Conservation (phyloP, 1,140 invertebrate species). For the Philotrypesis tridentata region DNA sequence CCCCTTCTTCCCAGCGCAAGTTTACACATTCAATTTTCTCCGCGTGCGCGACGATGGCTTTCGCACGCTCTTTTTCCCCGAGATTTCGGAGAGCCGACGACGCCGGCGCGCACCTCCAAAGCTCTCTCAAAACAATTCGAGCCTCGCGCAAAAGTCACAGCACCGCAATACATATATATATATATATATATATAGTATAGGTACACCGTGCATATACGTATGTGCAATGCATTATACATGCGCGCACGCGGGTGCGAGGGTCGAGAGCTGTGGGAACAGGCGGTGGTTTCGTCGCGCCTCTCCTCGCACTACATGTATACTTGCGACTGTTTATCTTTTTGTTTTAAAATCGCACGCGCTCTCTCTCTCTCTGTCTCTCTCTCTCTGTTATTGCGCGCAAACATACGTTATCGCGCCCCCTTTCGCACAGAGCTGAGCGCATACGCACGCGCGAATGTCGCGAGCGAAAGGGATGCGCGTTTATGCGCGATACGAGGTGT, state of each 20-base stretch:
- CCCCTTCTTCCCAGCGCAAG: not conserved
- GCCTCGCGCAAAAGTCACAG: not conserved
- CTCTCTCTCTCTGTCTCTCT: no score
- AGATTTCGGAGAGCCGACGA: constrained; percentile 1
- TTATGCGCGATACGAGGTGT: no score
- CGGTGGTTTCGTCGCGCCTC: constrained; percentile 13
- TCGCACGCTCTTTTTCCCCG: not conserved
- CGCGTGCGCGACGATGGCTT: not conserved
- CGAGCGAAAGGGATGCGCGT: no score
- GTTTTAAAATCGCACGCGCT: constrained; percentile 41
- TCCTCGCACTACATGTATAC: no score
- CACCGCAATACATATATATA: not conserved
- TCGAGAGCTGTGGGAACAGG: constrained; percentile 53
- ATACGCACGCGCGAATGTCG: no score
- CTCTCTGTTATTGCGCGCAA: constrained; percentile 37
- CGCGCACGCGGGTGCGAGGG: no score
- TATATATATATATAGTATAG: not conserved
- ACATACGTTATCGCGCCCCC: not conserved
- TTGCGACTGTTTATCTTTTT: constrained; percentile 46
- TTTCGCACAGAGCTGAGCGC: no score
- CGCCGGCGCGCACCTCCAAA: no score
- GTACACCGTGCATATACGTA: constrained; percentile 7
- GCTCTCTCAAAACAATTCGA: constrained; percentile 62
- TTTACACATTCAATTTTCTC: constrained; percentile 26
- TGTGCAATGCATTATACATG: no score